A percentile compares a stretch with the other conserved stretches of the same genome.
These are phyloP conservation scores for Tapirus indicus DNA, from an alignment of 2,797 vertebrate species.

Conservation along the genomic window DNA sequence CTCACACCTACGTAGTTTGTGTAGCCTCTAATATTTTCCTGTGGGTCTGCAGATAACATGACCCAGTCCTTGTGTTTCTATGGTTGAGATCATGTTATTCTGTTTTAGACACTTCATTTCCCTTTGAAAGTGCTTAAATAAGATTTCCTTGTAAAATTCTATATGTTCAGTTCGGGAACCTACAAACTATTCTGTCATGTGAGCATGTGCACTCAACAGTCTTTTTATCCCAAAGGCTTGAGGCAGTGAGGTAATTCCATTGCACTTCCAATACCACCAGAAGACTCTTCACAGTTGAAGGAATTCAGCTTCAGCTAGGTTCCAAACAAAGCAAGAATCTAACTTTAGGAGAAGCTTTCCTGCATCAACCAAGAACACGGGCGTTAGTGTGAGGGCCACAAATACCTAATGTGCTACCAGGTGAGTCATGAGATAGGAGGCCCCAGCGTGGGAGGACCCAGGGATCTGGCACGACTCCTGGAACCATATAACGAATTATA, in stretches of 20 bases:
- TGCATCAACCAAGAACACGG: background rate
- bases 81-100: background rate
- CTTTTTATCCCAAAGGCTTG: background rate
- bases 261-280: background rate
- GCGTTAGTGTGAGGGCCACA: background rate
- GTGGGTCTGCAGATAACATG: background rate
- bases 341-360: background rate
- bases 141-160: background rate
- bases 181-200: slow-evolving; percentile 12
- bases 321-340: background rate
- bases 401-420: background rate
- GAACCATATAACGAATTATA: background rate
- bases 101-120: slow-evolving; percentile 22
- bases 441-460: background rate
- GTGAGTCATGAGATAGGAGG: background rate
- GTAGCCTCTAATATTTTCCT: background rate
- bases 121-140: background rate
- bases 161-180: background rate
- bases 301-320: background rate
- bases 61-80: background rate
- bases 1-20: background rate
- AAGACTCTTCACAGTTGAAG: background rate
- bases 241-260: background rate
- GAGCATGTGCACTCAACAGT: background rate
- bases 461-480: background rate